A percentile compares a stretch with the other conserved stretches of the same genome.
Evolutionary conservation across 2,888 invertebrate species (phyloP).

Genomic region (Meganola albula): DNA sequence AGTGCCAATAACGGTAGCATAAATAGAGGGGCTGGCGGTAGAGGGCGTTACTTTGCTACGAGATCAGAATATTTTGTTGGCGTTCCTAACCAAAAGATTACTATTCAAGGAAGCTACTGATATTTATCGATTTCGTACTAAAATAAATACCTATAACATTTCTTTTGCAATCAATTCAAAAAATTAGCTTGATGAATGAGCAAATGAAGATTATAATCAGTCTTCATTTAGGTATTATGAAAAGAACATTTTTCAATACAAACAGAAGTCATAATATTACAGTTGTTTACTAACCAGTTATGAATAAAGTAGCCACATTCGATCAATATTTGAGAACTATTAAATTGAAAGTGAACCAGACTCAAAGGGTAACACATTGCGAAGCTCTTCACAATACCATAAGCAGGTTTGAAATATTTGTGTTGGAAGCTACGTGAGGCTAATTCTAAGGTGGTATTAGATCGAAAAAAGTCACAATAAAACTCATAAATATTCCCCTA

Average conservation of each 20-base stretch:
- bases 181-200: no score
- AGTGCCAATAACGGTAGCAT: constrained; percentile 78
- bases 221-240: no score
- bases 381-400: constrained; percentile 14
- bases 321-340: constrained; percentile 19
- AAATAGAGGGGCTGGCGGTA: constrained; percentile 70
- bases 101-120: constrained; percentile 63
- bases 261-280: no score
- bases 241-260: no score
- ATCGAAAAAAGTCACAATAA: constrained; percentile 56
- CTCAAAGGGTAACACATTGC: constrained; percentile 7
- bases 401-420: constrained; percentile 23
- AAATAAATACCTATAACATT: no score
- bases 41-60: constrained; percentile 74
- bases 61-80: constrained; percentile 75
- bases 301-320: constrained; percentile 19
- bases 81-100: constrained; percentile 72
- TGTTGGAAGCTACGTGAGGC: constrained; percentile 25
- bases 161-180: no score
- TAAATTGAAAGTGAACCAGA: constrained; percentile 20
- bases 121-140: constrained; percentile 59
- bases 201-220: no score
- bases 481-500: constrained; percentile 66
- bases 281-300: no score
- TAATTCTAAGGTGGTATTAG: constrained; percentile 48